Evolutionary conservation across 35 echinoderm and acorn worm genomes (phyloP).

Genomic region (Acanthaster planci): DNA sequence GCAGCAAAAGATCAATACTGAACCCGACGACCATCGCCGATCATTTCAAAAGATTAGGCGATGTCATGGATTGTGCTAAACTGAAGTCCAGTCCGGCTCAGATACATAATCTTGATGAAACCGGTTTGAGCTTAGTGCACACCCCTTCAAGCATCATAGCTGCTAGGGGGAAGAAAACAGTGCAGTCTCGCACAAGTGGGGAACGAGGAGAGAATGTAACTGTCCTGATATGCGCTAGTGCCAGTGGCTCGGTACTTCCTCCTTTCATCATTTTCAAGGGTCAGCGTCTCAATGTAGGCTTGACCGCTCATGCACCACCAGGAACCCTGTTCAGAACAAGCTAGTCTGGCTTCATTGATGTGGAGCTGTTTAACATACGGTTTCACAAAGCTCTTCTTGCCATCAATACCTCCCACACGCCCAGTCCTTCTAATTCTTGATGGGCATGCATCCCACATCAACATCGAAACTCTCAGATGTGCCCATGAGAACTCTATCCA

Average conservation of each 20-base stretch:
- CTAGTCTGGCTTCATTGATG: constrained; percentile 37
- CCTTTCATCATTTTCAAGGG: constrained; percentile 60
- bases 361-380: constrained; percentile 12
- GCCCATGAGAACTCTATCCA: constrained; percentile 47
- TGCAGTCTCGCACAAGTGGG: constrained; percentile 50
- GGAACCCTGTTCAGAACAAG: constrained; percentile 53
- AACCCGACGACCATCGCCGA: constrained; percentile 44
- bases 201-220: constrained; percentile 60
- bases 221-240: constrained; percentile 40
- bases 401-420: constrained; percentile 47
- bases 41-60: constrained; percentile 45
- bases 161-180: constrained; percentile 40
- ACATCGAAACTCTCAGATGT: constrained; percentile 32
- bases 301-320: constrained; percentile 61
- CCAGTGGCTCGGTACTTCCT: constrained; percentile 33
- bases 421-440: constrained; percentile 50
- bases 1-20: constrained; percentile 50
- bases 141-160: constrained; percentile 33
- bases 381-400: constrained; percentile 22
- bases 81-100: constrained; percentile 42
- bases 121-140: constrained; percentile 49
- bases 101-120: constrained; percentile 52
- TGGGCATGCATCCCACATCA: constrained; percentile 53
- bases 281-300: constrained; percentile 28
- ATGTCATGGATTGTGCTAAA: constrained; percentile 16